A percentile compares a stretch with the other conserved stretches of the same genome.
phyloP scores from a whole-genome alignment of 2,888 invertebrate genomes.

The Nudaria mundana region DNA sequence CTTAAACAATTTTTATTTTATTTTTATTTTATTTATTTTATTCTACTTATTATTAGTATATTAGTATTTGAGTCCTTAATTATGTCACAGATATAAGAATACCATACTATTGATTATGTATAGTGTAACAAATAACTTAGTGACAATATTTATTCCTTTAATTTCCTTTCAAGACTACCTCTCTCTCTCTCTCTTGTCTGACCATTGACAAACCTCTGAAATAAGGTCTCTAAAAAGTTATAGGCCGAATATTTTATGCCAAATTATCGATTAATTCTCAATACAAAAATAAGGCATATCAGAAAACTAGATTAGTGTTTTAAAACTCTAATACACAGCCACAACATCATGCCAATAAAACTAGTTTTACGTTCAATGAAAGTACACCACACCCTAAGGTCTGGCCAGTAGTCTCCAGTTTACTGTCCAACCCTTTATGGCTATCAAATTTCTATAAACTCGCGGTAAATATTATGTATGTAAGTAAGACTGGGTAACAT shows the following conservation, averaged over 20 bases:
- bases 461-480: constrained; percentile 26
- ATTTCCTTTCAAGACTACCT: too few relatives aligned
- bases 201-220: too few relatives aligned
- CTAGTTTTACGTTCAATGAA: constrained; percentile 62
- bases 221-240: background rate
- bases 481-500: constrained; percentile 14
- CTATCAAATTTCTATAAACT: constrained; percentile 76
- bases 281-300: constrained; percentile 1
- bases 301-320: constrained; percentile 19
- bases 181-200: too few relatives aligned
- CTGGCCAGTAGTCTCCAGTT: constrained; percentile 52
- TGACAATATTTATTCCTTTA: too few relatives aligned
- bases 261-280: background rate
- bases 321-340: constrained; percentile 22
- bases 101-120: too few relatives aligned
- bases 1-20: too few relatives aligned
- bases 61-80: too few relatives aligned
- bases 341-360: constrained; percentile 59
- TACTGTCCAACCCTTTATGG: constrained; percentile 68
- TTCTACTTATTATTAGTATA: too few relatives aligned
- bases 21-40: too few relatives aligned
- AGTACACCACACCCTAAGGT: constrained; percentile 57
- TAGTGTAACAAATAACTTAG: too few relatives aligned
- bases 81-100: too few relatives aligned
- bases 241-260: too few relatives aligned